These are phyloP conservation scores for Phoenicopterus ruber DNA, from an alignment of 2,113 vertebrate genomes.

Conservation along the genomic window DNA sequence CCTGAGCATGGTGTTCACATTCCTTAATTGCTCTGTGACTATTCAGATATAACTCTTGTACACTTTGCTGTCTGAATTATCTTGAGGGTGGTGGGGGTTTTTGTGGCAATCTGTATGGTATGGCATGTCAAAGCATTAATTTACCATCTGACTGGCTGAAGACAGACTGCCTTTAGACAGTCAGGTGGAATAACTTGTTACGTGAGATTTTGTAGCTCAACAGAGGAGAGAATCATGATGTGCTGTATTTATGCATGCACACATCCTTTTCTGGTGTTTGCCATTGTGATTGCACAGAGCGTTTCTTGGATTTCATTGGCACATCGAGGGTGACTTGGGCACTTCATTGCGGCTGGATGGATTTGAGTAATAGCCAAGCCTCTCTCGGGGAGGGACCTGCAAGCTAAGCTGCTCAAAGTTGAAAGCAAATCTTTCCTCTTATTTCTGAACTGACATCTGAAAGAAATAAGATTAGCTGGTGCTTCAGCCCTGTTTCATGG, in stretches of 20 bases:
- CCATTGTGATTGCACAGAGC: neutral
- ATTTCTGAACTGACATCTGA: neutral
- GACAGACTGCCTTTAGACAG: neutral
- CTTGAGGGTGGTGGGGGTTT: neutral
- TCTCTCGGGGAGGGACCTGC: neutral
- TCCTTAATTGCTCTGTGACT: neutral
- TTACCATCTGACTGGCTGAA: neutral
- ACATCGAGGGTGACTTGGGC: neutral
- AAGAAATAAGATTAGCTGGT: neutral
- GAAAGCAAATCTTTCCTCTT: neutral
- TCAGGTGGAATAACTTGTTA: neutral
- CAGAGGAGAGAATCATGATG: neutral
- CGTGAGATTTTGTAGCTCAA: neutral
- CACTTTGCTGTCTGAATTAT: neutral
- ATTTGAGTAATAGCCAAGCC: neutral
- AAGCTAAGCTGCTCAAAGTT: neutral
- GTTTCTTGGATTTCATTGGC: neutral
- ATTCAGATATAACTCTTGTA: neutral
- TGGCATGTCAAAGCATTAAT: neutral
- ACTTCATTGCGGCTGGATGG: neutral
- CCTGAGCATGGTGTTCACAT: neutral
- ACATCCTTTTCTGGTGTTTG: neutral
- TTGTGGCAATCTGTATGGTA: neutral
- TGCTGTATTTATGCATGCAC: neutral
- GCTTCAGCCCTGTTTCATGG: neutral